Evolutionary conservation across 2,888 invertebrate genomes (phyloP), one percentile per base, ranked within the genome.

Genomic region (Trissolcus brochymenae): DNA sequence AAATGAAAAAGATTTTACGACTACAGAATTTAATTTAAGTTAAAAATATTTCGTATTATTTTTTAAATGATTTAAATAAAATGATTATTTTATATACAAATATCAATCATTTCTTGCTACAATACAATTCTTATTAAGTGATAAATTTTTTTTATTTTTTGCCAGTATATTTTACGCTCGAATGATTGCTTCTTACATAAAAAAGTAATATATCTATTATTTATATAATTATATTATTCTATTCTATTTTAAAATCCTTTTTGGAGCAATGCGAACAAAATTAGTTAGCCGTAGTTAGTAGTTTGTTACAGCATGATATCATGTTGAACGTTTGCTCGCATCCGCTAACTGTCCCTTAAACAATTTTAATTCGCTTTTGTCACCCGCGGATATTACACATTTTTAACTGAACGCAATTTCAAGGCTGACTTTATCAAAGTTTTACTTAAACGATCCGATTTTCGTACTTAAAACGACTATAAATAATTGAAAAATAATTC

Each of bases 271-370:
- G 25, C 7, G 43, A 46, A 46, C 0, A 46, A 16, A 35, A 46
- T 51, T 51, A 51, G 51, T 51, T 51, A 29, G 29, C 25, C 46
- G 35, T 66, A 66, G 55, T 54, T 64, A 61, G 72, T 72, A 72
- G 72, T 49, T 35, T 66, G 43, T 66, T 60, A 72, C 72, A 59
- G 72, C 72, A 72, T 72, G 66, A 66, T 60, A 59, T 50, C 73
- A 56, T 73, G 73, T 66, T 67, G 61, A 73, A 54, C 17, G 59
- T 73, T 73, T 61, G 43, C 61, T 61, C 66, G 66, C 66, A 73
- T 73, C 61, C 61, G 65, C 73, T 66, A 66, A 53, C 53, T 65
- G 41, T 55, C 60, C 66, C 53, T 66, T 51, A 56, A 67, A 73
- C 41, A 55, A 61, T 43, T 73, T 73, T 56, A 55, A 65, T 60